Conservation (phyloP, 1,140 invertebrate genomes). For the Drosophila varians region DNA sequence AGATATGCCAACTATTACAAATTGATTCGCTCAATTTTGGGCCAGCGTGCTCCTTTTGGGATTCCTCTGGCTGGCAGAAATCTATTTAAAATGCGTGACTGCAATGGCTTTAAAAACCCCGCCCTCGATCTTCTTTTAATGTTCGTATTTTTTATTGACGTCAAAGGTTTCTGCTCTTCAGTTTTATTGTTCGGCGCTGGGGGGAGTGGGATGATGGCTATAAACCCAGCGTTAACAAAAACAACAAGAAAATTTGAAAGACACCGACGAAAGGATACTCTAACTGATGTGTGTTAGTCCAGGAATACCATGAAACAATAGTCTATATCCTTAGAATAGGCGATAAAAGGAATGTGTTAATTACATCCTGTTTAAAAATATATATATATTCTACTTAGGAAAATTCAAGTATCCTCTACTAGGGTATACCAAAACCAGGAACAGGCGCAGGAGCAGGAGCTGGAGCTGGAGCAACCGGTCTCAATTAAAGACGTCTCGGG, state of each 20-base stretch:
- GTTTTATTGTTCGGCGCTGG: constrained; percentile 64
- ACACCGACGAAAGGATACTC: background rate
- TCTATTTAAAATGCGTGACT: constrained; percentile 60
- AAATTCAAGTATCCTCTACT: background rate
- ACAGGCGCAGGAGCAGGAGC: constrained; percentile 15
- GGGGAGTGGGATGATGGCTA: constrained; percentile 22
- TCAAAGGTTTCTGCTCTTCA: constrained; percentile 71
- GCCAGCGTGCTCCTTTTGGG: constrained; percentile 29
- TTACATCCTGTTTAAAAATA: background rate
- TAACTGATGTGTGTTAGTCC: too few relatives aligned
- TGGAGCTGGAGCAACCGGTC: constrained; percentile 43
- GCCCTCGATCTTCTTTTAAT: constrained; percentile 37
- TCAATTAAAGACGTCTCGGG: constrained; percentile 77
- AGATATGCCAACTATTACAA: constrained; percentile 81
- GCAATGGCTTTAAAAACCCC: constrained; percentile 46
- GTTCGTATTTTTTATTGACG: constrained; percentile 67
- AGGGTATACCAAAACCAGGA: background rate
- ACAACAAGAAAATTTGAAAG: background rate
- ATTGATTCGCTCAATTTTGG: constrained; percentile 66
- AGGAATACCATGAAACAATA: too few relatives aligned
- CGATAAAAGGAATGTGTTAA: too few relatives aligned
- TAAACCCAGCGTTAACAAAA: constrained; percentile 53
- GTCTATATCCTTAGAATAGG: too few relatives aligned
- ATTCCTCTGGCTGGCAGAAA: background rate
- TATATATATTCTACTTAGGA: background rate